phyloP scores from a whole-genome alignment of 53 echinoderm and acorn worm genomes.

The Antedon mediterranea region DNA sequence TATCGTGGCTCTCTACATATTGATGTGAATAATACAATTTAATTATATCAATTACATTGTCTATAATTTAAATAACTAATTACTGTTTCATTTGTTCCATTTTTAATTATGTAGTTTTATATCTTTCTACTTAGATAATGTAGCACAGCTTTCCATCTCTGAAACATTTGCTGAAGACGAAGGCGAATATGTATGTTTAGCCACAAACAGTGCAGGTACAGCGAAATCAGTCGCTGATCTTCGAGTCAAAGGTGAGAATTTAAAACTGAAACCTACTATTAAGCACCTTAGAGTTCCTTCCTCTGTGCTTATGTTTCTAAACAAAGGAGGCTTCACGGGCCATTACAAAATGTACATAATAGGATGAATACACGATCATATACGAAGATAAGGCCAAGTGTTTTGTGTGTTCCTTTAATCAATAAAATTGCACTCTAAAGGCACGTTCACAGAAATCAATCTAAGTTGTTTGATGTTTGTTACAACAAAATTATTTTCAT shows the following conservation, averaged over 20 bases:
- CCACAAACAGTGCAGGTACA: constrained; percentile 52
- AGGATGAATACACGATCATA: background rate
- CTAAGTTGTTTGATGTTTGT: no score
- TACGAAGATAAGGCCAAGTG: background rate
- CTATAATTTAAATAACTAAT: no score
- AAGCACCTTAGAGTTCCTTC: background rate
- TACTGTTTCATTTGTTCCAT: no score
- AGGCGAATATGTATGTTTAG: constrained; percentile 80
- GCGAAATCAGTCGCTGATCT: constrained; percentile 44
- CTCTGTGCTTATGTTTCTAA: background rate
- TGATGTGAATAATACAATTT: no score
- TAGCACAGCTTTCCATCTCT: constrained; percentile 61
- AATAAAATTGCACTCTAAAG: no score
- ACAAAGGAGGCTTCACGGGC: background rate
- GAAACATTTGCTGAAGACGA: constrained; percentile 96
- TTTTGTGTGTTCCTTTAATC: no score
- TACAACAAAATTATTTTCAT: no score
- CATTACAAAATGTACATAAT: background rate
- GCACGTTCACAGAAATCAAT: no score
- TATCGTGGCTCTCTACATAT: no score
- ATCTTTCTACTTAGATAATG: constrained; percentile 10
- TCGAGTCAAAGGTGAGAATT: constrained; percentile 53
- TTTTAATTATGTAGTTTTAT: no score
- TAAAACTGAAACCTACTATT: no score
- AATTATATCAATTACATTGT: no score